Evolutionary conservation across 2,888 invertebrate genomes (phyloP), one percentile per base, ranked within the genome.

Genomic region (Agrotis ipsilon): DNA sequence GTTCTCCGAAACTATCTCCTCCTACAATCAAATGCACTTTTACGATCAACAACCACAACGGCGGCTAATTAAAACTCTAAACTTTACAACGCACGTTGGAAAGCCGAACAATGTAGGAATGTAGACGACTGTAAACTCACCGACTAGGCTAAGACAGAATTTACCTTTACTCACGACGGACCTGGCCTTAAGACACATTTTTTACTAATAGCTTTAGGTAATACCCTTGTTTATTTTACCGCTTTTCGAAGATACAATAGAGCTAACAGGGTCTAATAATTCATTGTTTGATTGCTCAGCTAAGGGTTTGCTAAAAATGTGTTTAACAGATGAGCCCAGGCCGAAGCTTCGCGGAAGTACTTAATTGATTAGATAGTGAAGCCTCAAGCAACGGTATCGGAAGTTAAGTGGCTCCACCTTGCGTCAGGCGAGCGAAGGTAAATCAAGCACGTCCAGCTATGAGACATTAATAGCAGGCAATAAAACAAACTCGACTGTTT

Each of bases 401-500:
- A 86, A 88, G 82, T 86, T 82, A 84, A 85, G 83, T 84, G 86
- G 68, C 59, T 68, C 64, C 69, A 80, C 80, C 81, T 88, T 88
- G 85, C 86, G 88, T 87, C 85, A 87, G 83, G 83, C 74, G 72
- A 83, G 74, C 72, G 80, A 77, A 90, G 88, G 90, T 92, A 93
- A 94, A 94, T 94, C 91, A 93, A 91, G 88, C 81, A 84, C 86
- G 87, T 89, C 87, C 86, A 88, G 81, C 88, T 87, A 89, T 87
- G 87, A 89, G 91, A 93, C 91, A 92, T 92, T 94, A 92, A 94
- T 93, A 91, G 93, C 86, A 69, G 55, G 90, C 86, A 90, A 93
- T 94, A 94, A 95, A 94, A 93, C 91, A 93, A 92, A 92, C 89
- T 88, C 80, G 89, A 88, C 90, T 89, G 89, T 92, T 94, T 93